These are phyloP conservation scores for Papilio aristodemus DNA, from an alignment of 1,140 invertebrate genomes.

Conservation along the genomic window DNA sequence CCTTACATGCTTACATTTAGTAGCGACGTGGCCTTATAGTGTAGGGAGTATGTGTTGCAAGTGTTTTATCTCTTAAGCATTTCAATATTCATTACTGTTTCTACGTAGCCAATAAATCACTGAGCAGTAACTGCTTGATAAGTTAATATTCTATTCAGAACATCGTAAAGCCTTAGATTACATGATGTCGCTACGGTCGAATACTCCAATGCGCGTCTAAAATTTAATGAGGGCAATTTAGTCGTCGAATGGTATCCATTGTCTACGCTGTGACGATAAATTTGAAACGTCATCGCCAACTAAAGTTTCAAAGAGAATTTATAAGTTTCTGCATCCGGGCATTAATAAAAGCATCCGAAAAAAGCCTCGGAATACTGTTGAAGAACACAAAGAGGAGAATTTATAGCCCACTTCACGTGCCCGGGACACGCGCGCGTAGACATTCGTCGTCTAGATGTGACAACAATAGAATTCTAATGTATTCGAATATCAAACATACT, in stretches of 20 bases:
- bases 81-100: no score
- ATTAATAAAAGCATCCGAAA: conserved; percentile 51
- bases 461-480: conserved; percentile 3
- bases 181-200: not conserved
- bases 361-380: conserved; percentile 51
- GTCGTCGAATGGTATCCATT: conserved; percentile 17
- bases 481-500: not conserved
- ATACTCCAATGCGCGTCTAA: not conserved
- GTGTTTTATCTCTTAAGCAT: no score
- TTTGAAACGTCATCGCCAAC: conserved; percentile 36
- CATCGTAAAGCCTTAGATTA: not conserved
- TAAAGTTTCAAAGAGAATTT: conserved; percentile 44
- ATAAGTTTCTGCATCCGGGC: conserved; percentile 39
- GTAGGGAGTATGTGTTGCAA: no score
- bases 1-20: no score
- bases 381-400: conserved; percentile 68
- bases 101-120: no score
- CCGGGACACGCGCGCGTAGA: conserved; percentile 53
- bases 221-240: conserved; percentile 12
- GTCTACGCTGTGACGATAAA: conserved; percentile 36
- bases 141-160: no score
- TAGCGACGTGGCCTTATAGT: no score
- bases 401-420: conserved; percentile 64
- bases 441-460: conserved; percentile 41
- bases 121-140: no score